Base-by-base conservation (phyloP, 64 coral and sea anemone species). In the Cladopsammia gracilis region DNA sequence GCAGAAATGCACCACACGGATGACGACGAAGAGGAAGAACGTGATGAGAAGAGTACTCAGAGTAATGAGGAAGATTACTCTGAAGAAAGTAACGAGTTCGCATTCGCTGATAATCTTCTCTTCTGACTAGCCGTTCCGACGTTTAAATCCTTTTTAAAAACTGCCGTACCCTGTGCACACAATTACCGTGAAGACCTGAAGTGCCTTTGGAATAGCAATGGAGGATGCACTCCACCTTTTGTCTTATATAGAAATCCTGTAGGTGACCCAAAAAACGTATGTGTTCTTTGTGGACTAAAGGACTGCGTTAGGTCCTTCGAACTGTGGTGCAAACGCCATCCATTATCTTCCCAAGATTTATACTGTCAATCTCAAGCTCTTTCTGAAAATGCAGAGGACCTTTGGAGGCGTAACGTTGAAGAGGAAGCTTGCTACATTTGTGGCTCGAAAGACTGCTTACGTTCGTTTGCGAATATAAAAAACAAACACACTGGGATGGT, bases 171-270 rank as follows among this genome's bases (percentile, higher is more conserved):
- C 15, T 65, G 12, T 65, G 62, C 62, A 6, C 62, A 65, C n/a
- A 65, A 65, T 10, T 65, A 65, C 62, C 14, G 62, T 22, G 67
- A 44, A 34, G 23, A 70, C 20, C 67, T 70, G 67, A 70, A 26
- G 24, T 70, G 67, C 67, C n/a, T 70, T 70, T 70, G 67, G 67
- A 26, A 70, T 70, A 70, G 67, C 67, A 70, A 70, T 70, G 67
- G 67, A 70, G 67, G 25, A 70, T 26, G 67, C 67, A 70, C 67
- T 70, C 67, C 67, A 26, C 67, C 67, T 7, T 25, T 7, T 8
- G 25, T 70, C 10, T 20, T 70, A 8, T 34, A 43, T 70, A 70
- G 25, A 70, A 70, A 44, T 26, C 1, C 18, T 0, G 20, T 70
- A 25, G 20, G 25, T 70, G 67, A 70, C 67, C 67, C 67, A 15